Evolutionary conservation across 2,797 vertebrate species (phyloP).

Genomic region (Babyrousa celebensis): DNA sequence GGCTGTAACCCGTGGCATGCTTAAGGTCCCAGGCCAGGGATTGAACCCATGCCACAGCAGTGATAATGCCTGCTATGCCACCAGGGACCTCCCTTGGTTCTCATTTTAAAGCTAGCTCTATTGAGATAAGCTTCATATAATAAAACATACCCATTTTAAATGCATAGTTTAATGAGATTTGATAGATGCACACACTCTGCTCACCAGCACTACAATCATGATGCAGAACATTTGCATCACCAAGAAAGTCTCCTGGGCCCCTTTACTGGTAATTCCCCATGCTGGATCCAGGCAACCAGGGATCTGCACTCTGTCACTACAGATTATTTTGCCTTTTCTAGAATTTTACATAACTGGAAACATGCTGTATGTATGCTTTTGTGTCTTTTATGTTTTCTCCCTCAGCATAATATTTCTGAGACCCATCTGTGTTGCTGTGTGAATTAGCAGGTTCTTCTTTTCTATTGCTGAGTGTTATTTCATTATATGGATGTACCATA

Average conservation of each 20-base stretch:
- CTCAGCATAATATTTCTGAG: neutral
- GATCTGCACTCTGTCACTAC: neutral
- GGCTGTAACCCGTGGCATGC: too few relatives aligned
- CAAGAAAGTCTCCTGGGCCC: neutral
- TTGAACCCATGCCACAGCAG: too few relatives aligned
- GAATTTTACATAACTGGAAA: neutral
- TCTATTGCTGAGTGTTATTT: neutral
- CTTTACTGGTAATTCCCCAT: neutral
- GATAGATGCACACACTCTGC: neutral
- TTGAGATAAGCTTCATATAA: neutral
- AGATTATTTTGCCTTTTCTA: neutral
- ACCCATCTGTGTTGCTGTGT: neutral
- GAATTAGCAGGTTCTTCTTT: neutral
- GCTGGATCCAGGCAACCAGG: neutral
- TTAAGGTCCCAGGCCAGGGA: too few relatives aligned
- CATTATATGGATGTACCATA: neutral
- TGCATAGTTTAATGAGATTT: neutral
- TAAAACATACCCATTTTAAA: neutral
- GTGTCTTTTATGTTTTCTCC: neutral
- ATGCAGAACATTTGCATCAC: neutral
- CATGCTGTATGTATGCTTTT: neutral
- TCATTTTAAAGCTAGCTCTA: conserved; percentile 40
- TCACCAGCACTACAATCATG: neutral
- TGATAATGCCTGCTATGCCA: too few relatives aligned
- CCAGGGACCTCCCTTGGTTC: too few relatives aligned